These are phyloP conservation scores for Leptodactylus fuscus DNA, from an alignment of 2,113 vertebrate genomes.

Conservation along the genomic window DNA sequence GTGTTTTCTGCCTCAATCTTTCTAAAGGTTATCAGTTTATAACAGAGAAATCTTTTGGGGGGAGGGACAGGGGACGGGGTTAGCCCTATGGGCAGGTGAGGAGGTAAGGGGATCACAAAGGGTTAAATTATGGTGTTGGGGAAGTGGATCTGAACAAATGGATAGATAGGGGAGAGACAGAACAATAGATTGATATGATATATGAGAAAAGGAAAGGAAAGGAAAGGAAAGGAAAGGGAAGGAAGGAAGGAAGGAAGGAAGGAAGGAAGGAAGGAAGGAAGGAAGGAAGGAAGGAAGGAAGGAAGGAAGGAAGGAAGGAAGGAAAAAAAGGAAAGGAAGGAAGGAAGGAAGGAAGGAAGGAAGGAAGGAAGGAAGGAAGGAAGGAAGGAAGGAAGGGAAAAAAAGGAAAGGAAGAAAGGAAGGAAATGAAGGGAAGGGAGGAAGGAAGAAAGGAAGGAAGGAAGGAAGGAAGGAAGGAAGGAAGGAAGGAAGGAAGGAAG, in stretches of 20 bases:
- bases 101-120: background rate
- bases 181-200: background rate
- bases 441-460: background rate
- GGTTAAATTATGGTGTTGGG: constrained; percentile 14
- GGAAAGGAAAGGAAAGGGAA: background rate
- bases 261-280: background rate
- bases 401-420: too few relatives aligned
- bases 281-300: background rate
- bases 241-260: background rate
- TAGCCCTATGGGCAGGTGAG: constrained; percentile 63
- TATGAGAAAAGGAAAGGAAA: too few relatives aligned
- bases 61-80: too few relatives aligned
- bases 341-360: background rate
- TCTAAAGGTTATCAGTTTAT: constrained; percentile 76
- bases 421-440: background rate
- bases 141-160: background rate
- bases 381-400: background rate
- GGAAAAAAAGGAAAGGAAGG: background rate
- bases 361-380: background rate
- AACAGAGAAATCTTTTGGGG: constrained; percentile 70
- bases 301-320: background rate
- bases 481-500: background rate
- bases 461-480: background rate
- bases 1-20: constrained; percentile 59
- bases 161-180: background rate